Evolutionary conservation across 2,113 vertebrate genomes (phyloP).

Genomic region (Sceloporus tristichus): DNA sequence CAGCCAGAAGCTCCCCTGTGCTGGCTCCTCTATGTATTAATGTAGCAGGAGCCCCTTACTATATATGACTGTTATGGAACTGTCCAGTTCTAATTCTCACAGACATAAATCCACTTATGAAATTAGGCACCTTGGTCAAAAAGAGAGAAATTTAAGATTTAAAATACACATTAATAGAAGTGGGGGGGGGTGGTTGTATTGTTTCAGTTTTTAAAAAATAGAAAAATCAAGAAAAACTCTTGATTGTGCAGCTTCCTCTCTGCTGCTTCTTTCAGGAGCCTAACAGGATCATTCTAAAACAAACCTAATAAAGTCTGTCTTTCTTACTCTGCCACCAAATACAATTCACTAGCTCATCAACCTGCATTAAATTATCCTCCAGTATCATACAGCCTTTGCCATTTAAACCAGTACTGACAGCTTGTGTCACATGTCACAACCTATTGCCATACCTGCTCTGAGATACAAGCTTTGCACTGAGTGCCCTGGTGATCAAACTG

Average conservation of each 20-base stretch:
- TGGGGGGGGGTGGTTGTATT: no score
- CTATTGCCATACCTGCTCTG: accelerated
- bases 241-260: background rate
- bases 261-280: background rate
- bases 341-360: background rate
- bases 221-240: background rate
- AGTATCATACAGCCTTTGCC: accelerated
- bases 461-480: background rate
- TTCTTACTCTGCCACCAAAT: background rate
- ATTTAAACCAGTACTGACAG: background rate
- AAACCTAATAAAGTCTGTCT: accelerated
- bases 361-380: background rate
- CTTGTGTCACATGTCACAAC: background rate
- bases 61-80: no score
- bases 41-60: no score
- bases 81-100: no score
- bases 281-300: background rate
- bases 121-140: no score
- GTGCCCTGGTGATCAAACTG: background rate
- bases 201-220: no score
- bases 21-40: no score
- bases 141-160: no score
- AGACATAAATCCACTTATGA: no score
- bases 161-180: no score
- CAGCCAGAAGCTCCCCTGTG: no score